Percentiles rank a stretch among this genome's conserved stretches.
These are phyloP conservation scores for Siniperca chuatsi DNA, from an alignment of 2,113 vertebrate species.

Conservation along the genomic window DNA sequence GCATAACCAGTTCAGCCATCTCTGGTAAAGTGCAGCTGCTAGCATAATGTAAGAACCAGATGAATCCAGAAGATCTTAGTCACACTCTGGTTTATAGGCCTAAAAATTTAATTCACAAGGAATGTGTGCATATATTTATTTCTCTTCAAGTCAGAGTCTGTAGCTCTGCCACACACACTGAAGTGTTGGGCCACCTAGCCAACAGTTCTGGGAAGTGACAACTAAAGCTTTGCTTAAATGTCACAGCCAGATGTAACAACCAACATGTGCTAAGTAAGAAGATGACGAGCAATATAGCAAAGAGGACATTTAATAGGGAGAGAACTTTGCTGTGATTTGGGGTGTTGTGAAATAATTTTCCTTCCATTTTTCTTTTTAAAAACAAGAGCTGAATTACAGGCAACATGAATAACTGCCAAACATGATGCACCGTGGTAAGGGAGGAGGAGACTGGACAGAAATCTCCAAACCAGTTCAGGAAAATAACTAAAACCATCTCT, in stretches of 20 bases:
- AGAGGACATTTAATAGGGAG: neutral
- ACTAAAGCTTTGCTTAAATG: neutral
- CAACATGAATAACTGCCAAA: neutral
- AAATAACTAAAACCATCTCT: constrained; percentile 28
- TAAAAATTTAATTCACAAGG: neutral
- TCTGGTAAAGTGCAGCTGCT: neutral
- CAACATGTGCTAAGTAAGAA: neutral
- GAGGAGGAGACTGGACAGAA: constrained; percentile 26
- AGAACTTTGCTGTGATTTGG: neutral
- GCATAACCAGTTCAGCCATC: neutral
- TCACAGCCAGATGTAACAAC: neutral
- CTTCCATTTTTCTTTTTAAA: neutral
- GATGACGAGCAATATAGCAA: neutral
- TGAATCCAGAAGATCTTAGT: neutral
- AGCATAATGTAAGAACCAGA: neutral
- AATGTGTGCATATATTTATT: constrained; percentile 1
- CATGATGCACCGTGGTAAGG: constrained; percentile 3
- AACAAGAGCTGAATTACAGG: constrained; percentile 7
- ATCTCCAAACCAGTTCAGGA: constrained; percentile 26
- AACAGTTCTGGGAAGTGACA: constrained; percentile 34
- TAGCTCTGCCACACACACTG: neutral
- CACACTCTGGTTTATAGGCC: neutral
- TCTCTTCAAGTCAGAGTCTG: constrained; percentile 19
- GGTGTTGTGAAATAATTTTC: neutral
- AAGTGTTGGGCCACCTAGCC: constrained; percentile 2